Base-by-base conservation (phyloP, 2,113 vertebrate species). In the Bungarus multicinctus region DNA sequence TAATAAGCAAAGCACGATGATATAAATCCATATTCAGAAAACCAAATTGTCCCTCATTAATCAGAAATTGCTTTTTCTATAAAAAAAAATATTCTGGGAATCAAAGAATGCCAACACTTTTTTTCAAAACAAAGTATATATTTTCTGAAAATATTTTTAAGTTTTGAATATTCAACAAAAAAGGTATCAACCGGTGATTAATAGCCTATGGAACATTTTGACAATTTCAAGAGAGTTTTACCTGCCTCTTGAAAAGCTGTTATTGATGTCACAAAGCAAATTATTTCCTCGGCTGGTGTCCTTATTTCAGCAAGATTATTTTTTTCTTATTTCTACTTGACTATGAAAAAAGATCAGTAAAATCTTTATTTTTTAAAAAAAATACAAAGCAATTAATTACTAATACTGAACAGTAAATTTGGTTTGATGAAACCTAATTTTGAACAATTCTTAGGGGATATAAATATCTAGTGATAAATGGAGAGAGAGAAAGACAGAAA, bases 181-280 rank as follows among this genome's bases (percentile, higher is more conserved):
- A 94, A 89, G 1, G 0, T 90, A 3, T 54, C 6, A 27, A 57
- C n/a, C 52, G 1, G 3, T 85, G 52, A 94, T 3, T 86, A 7
- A 88, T 45, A 27, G 3, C 27, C 5, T 85, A 3, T 6, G 91
- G 47, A 55, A 88, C 12, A 16, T n/a, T 89, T 91, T 94, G 54
- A 89, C 52, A 90, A 1, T 60, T 57, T 90, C 50, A 55, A 64
- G 27, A 0, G 55, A 50, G 1, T 45, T 22, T 39, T 87, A 55
- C 0, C 86, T 92, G 64, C 2, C 22, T 91, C 94, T 92, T 88
- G 22, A 90, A 90, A 95, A 90, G 92, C 64, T 90, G 27, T 74
- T 57, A 85, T 0, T n/a, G 30, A 23, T 89, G 1, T 50, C 4
- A 89, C 50, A 89, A 92, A 85, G 43, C 30, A 91, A 91, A 69